Evolutionary conservation across 2,113 vertebrate species (phyloP), one percentile per base, ranked within the genome.

Genomic region (Fulmarus glacialis): DNA sequence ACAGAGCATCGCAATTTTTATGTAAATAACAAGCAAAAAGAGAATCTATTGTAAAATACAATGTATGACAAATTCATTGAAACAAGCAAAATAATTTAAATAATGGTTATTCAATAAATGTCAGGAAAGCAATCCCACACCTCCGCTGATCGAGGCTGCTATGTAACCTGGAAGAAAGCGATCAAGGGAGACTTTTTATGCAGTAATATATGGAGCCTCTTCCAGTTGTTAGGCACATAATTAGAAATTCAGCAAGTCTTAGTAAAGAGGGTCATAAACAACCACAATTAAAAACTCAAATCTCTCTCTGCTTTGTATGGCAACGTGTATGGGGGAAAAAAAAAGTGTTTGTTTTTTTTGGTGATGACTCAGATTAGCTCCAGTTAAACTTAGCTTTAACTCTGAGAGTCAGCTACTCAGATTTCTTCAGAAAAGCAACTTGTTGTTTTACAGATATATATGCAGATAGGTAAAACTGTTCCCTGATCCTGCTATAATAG

Each of bases 41-140:
- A 40, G 47, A 95, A 94, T 81, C 70, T 62, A 50, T 89, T 96
- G 47, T 94, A 73, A 95, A 95, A 94, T 62, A 82, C 82, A 71
- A 92, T 87, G 55, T 88, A 94, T 80, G 70, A 94, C 55, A 93
- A 92, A 85, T 62, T 82, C 60, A 93, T 84, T 91, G 66, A 96
- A 83, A 85, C 74, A 96, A 93, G 67, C 21, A 94, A 93, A 91
- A 87, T 85, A 63, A 93, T 94, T 95, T 83, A 72, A 90, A 92
- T 97, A 96, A 90, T 85, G 77, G 64, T 84, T 87, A 48, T 85
- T 84, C 78, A 95, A 63, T 95, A 94, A 95, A 82, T 86, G 80
- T 85, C 94, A 91, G 40, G 67, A 97, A 95, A 88, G 34, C 91
- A 88, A 55, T 93, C 71, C 74, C 62, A 71, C 78, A 75, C 50